These are phyloP conservation scores for Arion vulgaris DNA, from an alignment of 1,140 invertebrate species.

Conservation along the genomic window DNA sequence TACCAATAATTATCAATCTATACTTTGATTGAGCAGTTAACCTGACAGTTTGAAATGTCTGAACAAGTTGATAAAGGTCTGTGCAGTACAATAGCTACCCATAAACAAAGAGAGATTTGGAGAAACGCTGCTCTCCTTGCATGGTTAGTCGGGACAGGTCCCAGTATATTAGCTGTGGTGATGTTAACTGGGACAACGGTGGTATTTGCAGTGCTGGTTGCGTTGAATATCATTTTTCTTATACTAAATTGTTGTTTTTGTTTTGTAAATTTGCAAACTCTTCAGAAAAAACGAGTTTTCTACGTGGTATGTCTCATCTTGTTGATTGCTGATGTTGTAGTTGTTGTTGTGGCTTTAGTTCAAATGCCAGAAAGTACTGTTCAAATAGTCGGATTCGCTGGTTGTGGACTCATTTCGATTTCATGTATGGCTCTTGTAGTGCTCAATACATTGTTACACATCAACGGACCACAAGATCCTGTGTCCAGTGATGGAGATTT, in stretches of 20 bases:
- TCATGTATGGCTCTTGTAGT: neutral
- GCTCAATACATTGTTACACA: neutral
- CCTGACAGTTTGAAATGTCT: no score
- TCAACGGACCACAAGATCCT: neutral
- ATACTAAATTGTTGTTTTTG: neutral
- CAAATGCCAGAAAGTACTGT: neutral
- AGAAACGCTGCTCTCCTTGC: neutral
- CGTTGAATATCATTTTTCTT: neutral
- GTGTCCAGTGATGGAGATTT: neutral
- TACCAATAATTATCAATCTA: no score
- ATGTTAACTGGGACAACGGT: neutral
- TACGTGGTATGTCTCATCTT: neutral
- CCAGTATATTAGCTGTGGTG: neutral
- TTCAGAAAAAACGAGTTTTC: neutral
- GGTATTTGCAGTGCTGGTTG: neutral
- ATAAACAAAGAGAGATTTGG: neutral
- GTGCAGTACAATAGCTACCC: neutral
- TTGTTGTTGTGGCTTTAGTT: neutral
- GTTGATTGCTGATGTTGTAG: neutral
- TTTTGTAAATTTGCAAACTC: neutral
- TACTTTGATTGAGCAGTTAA: no score
- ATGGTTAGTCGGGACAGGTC: neutral
- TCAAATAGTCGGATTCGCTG: neutral
- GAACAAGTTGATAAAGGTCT: neutral
- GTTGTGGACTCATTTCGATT: neutral